Evolutionary conservation across 2,888 invertebrate genomes (phyloP).

Genomic region (Andrena praecox): DNA sequence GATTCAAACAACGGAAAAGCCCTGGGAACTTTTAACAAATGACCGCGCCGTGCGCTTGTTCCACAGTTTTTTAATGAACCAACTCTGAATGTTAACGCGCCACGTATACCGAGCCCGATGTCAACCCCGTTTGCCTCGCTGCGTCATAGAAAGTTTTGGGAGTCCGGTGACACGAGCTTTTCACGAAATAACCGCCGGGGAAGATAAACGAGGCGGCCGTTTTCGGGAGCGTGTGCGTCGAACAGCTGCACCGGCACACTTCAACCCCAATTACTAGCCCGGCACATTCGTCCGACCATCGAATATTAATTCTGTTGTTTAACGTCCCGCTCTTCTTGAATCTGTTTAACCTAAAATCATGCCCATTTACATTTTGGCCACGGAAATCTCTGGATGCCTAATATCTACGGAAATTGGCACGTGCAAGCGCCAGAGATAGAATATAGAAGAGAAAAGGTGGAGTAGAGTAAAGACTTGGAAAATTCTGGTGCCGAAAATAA

Average conservation of each 20-base stretch:
- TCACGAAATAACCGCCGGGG: conserved; percentile 37
- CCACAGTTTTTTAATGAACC: conserved; percentile 57
- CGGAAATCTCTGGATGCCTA: too few relatives aligned
- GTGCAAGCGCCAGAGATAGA: background rate
- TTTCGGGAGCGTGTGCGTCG: conserved; percentile 16
- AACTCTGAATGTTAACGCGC: conserved; percentile 54
- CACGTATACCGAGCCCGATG: conserved; percentile 49
- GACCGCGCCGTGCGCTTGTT: conserved; percentile 49
- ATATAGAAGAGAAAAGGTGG: background rate
- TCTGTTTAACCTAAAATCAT: too few relatives aligned
- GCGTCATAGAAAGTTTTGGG: conserved; percentile 28
- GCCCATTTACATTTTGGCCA: too few relatives aligned
- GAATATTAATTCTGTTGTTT: conserved; percentile 3
- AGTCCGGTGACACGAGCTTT: conserved; percentile 26
- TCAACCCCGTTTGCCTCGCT: conserved; percentile 42
- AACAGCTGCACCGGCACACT: conserved; percentile 1
- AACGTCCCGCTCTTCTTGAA: background rate
- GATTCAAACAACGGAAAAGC: conserved; percentile 50
- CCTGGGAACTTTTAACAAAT: conserved; percentile 57
- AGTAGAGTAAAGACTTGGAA: background rate
- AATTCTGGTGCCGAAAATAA: conserved; percentile 41
- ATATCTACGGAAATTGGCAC: background rate
- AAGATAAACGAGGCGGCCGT: conserved; percentile 37
- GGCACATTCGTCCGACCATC: background rate
- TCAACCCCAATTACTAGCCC: conserved; percentile 6